phyloP scores from a whole-genome alignment of 2,797 vertebrate species.

The Heliangelus exortis region DNA sequence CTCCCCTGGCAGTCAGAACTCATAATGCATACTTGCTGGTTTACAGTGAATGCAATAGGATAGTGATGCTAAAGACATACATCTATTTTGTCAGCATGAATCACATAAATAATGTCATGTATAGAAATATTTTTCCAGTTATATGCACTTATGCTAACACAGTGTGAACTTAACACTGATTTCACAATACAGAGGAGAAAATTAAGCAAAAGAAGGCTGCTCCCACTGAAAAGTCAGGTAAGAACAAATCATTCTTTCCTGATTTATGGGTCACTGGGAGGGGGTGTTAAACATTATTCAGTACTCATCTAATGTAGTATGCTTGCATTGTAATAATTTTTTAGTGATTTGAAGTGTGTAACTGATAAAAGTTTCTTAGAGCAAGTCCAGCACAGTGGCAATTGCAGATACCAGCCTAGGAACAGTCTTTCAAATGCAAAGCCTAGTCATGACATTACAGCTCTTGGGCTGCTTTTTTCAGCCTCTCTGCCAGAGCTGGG shows the following conservation, averaged over 20 bases:
- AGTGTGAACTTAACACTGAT: conserved; percentile 22
- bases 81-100: conserved; percentile 10
- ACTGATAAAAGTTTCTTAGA: not conserved
- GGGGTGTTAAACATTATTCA: not conserved
- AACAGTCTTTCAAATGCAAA: not conserved
- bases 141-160: not conserved
- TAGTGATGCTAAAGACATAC: not conserved
- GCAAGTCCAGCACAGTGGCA: not conserved
- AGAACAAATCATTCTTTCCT: not conserved
- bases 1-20: not conserved
- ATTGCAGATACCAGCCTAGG: not conserved
- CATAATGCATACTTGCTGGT: not conserved
- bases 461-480: not conserved
- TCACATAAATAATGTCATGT: not conserved
- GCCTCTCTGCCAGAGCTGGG: not conserved
- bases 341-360: not conserved
- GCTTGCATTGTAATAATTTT: not conserved
- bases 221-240: conserved; percentile 70
- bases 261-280: not conserved
- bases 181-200: conserved; percentile 69
- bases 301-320: not conserved
- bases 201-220: conserved; percentile 63
- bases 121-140: not conserved
- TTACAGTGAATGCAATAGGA: not conserved
- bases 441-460: not conserved